Conservation (phyloP, 2,113 vertebrate species). For the Desmodus rotundus region DNA sequence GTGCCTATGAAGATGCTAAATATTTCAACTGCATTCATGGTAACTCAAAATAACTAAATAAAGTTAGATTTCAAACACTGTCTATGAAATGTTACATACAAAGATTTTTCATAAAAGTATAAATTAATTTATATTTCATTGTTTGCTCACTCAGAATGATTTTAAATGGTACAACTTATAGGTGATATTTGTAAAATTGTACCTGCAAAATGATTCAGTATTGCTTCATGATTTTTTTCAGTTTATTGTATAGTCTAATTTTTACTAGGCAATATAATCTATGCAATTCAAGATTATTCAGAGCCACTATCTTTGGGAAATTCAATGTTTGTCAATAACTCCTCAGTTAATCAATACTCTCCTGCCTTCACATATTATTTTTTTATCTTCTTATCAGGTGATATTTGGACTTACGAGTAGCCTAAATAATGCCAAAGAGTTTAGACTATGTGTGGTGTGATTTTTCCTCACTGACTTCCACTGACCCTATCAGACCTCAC, state of each 20-base stretch:
- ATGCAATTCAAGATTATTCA: not conserved
- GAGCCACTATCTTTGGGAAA: not conserved
- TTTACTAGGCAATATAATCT: not conserved
- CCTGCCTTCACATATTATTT: not conserved
- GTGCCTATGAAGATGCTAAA: not conserved
- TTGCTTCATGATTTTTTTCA: not conserved
- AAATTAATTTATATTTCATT: not conserved
- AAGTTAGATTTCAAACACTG: not conserved
- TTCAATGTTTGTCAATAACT: not conserved
- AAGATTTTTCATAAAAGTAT: not conserved
- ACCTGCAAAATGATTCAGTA: not conserved
- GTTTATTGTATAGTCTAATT: not conserved
- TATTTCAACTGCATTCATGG: not conserved
- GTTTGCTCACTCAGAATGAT: not conserved
- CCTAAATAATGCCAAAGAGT: not conserved
- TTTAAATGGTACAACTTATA: not conserved
- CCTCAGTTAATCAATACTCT: not conserved
- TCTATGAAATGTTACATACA: not conserved
- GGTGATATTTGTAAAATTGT: not conserved
- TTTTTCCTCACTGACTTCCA: not conserved
- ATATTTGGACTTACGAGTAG: not conserved
- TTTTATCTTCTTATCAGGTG: not conserved
- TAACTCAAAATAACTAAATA: not conserved
- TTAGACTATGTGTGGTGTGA: fast-evolving
- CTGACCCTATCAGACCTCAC: not conserved